A percentile compares a stretch with the other conserved stretches of the same genome.
Conservation (phyloP, 2,888 invertebrate species). For the Abrostola triplasia region DNA sequence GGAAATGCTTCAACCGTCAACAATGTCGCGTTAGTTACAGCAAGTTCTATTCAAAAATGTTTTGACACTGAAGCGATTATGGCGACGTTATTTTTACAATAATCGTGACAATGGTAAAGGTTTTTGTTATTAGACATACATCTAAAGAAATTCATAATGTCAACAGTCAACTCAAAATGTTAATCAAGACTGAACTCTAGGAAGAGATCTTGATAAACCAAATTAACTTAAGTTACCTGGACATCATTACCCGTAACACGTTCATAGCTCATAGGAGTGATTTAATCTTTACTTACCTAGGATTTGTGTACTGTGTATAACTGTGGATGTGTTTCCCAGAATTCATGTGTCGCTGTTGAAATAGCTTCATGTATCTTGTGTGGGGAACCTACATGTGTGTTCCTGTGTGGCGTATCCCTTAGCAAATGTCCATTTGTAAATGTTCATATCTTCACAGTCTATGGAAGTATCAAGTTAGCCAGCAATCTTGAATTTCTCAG, state of each 20-base stretch:
- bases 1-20: neutral
- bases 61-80: too few relatives aligned
- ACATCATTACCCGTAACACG: conserved; percentile 14
- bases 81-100: neutral
- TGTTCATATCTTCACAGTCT: conserved; percentile 20
- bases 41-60: too few relatives aligned
- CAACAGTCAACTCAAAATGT: neutral
- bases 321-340: conserved; percentile 42
- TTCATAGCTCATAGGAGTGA: conserved; percentile 39
- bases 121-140: too few relatives aligned
- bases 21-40: too few relatives aligned
- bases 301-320: conserved; percentile 52
- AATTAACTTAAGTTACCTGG: conserved; percentile 5
- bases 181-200: neutral
- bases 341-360: conserved; percentile 42
- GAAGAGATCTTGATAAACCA: neutral
- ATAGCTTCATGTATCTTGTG: conserved; percentile 49
- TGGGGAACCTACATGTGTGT: conserved; percentile 13
- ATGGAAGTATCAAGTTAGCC: conserved; percentile 11
- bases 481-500: conserved; percentile 34
- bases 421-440: conserved; percentile 42
- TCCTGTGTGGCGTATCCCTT: conserved; percentile 11
- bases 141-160: too few relatives aligned
- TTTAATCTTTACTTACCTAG: conserved; percentile 57
- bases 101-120: too few relatives aligned